These are phyloP conservation scores for Ericerus pela DNA, from an alignment of 1,140 invertebrate genomes.

Conservation along the genomic window DNA sequence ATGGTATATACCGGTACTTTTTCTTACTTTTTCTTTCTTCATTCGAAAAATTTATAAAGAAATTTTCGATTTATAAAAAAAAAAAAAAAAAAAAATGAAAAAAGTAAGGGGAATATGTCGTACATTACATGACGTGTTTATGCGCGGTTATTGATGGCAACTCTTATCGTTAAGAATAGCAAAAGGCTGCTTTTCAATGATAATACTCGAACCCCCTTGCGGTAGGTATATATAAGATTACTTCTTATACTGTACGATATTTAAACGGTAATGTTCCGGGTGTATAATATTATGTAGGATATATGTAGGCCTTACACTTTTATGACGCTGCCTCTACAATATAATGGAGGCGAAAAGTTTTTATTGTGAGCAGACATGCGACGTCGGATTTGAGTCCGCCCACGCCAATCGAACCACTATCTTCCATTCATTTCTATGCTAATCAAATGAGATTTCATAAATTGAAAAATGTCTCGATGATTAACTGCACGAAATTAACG, in stretches of 20 bases:
- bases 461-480: neutral
- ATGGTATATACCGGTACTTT: too few relatives aligned
- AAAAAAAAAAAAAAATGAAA: too few relatives aligned
- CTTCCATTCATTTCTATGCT: too few relatives aligned
- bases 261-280: slow-evolving; percentile 5
- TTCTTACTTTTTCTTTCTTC: too few relatives aligned
- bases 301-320: neutral
- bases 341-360: neutral
- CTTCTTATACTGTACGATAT: slow-evolving; percentile 5
- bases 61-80: too few relatives aligned
- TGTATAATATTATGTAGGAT: too few relatives aligned
- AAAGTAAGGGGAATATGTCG: neutral
- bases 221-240: too few relatives aligned
- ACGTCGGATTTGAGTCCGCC: too few relatives aligned
- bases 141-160: slow-evolving; percentile 5
- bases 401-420: too few relatives aligned
- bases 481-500: neutral
- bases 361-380: neutral
- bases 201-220: neutral
- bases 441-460: neutral
- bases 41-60: too few relatives aligned
- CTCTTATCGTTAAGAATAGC: slow-evolving; percentile 1
- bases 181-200: slow-evolving; percentile 8
- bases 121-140: slow-evolving; percentile 6
- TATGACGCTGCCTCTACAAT: neutral